Evolutionary conservation across 2,113 vertebrate species (phyloP).

Genomic region (Axis porcinus): DNA sequence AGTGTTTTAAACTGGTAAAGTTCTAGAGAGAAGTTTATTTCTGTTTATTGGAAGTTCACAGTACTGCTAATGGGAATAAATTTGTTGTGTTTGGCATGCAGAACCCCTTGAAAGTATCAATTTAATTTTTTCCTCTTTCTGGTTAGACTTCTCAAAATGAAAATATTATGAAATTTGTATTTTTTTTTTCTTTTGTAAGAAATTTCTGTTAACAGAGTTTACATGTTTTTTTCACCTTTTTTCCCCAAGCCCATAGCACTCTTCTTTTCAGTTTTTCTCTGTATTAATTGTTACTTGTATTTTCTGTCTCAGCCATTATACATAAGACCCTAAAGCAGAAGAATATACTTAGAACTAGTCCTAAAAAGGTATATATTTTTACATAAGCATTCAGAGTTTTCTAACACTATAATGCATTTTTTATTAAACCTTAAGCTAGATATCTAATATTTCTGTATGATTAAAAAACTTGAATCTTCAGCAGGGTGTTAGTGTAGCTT

Average conservation of each 20-base stretch:
- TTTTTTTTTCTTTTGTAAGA: conserved; percentile 19
- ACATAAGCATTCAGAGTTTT: conserved; percentile 16
- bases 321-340: background rate
- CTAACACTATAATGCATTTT: background rate
- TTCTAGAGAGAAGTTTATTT: background rate
- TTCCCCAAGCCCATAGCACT: background rate
- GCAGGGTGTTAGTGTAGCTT: background rate
- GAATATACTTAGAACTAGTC: background rate
- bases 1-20: background rate
- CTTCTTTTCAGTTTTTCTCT: background rate
- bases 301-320: background rate
- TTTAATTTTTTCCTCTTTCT: conserved; percentile 39
- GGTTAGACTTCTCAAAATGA: conserved; percentile 15
- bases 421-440: background rate
- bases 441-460: background rate
- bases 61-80: background rate
- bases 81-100: background rate
- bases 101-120: background rate
- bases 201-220: conserved; percentile 32
- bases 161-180: conserved; percentile 23
- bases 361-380: background rate
- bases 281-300: background rate
- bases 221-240: background rate
- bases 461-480: background rate
- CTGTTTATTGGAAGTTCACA: background rate